Base-by-base conservation (phyloP, 2,888 invertebrate genomes). In the Pediacus dermestoides region DNA sequence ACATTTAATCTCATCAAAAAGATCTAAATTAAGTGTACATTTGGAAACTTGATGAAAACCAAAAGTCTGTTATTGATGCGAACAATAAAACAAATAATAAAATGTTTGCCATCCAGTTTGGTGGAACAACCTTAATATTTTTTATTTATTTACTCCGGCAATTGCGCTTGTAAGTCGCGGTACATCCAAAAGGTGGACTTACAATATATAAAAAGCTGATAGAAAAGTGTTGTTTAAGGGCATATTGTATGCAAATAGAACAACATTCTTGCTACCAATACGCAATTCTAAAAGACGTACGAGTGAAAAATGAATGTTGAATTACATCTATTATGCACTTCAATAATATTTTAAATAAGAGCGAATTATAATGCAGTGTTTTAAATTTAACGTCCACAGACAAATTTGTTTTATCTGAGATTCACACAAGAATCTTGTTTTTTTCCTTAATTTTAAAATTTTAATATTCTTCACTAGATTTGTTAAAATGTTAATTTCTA, bases 221-320 rank as follows among this genome's bases (percentile, higher is more conserved):
- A 63, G 60, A 61, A 61, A 60, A 63, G 58, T 61, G 61, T 60
- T 59, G 55, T 63, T 63, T 63, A 63, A 63, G 61, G 61, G 60
- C 48, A 59, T 56, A 64, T 64, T 64, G 63, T 64, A 63, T 63
- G 63, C 62, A 63, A 63, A 63, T 63, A 53, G 59, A 52, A 56
- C 62, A 57, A 55, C 63, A 63, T 63, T 63, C 62, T 60, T 62
- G 58, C 58, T 58, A 57, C 28, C 28, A 28, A 28, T 28, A 28
- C 28, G 28, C 28, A 30, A 37, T 30, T 37, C 30, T 26, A 23
- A 37, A 37, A 37, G 37, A 31, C n/a, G 35, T 30, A 35, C 37
- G 37, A 25, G 23, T 28, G 30, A 37, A 37, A 37, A 37, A 37
- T 37, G 31, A 34, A 34, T 13, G 9, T 15, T 30, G 37, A 30